Percentiles rank a stretch among this genome's conserved stretches.
phyloP scores from a whole-genome alignment of 1,140 invertebrate species.

The Drosophila fuyamai region DNA sequence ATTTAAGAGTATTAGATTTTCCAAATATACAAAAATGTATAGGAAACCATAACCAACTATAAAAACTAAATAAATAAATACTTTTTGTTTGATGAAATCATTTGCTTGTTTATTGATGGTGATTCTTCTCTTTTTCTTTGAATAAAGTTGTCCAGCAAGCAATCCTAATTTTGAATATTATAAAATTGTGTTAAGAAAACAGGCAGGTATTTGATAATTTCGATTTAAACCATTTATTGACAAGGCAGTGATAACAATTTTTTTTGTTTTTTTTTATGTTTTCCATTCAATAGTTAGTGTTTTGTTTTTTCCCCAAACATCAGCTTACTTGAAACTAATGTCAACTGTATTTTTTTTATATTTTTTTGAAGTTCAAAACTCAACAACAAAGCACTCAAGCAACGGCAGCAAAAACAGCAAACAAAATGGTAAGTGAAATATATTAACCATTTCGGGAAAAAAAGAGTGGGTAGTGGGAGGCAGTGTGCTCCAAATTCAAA shows the following conservation, averaged over 20 bases:
- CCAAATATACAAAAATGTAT: no score
- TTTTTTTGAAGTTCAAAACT: conserved; percentile 8
- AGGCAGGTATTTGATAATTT: no score
- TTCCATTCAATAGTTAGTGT: not conserved
- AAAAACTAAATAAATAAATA: no score
- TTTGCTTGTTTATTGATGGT: no score
- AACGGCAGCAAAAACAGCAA: conserved; percentile 9
- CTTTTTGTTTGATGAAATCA: no score
- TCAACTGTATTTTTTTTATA: not conserved
- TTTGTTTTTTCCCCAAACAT: not conserved
- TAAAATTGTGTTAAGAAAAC: no score
- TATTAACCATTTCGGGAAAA: conserved; percentile 1
- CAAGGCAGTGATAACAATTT: not conserved
- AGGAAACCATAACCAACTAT: no score
- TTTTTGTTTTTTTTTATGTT: not conserved
- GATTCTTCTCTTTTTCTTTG: no score
- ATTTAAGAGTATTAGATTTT: no score
- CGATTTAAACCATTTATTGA: no score
- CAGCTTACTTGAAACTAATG: conserved; percentile 4
- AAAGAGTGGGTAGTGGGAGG: not conserved
- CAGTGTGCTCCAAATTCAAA: conserved; percentile 22
- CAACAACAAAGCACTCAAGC: conserved; percentile 15
- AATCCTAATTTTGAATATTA: no score
- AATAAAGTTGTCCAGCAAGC: no score
- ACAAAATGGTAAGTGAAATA: conserved; percentile 62